Base-by-base conservation (phyloP, 2,797 vertebrate genomes). In the Sebastes goodei region DNA sequence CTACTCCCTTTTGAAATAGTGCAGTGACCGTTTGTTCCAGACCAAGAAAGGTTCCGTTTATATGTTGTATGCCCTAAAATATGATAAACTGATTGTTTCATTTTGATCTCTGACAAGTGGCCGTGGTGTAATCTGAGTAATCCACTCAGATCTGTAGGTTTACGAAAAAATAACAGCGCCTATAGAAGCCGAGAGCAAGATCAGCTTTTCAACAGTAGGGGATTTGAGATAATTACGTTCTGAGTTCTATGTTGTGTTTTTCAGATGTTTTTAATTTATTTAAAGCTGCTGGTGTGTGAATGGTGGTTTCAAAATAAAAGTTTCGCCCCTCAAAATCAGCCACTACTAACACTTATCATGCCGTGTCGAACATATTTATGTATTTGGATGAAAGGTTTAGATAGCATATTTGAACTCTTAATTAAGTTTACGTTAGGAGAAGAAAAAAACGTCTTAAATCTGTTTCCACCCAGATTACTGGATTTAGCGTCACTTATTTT, bases 371-470 rank as follows among this genome's bases (percentile, higher is more conserved):
- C 91, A 93, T 92, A 90, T 96, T 95, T 94, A 94, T 95, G 94
- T 95, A 90, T 92, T 91, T 81, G 71, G 55, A 92, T 83, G 82
- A 85, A 85, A 92, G 91, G 93, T 92, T 70, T n/a, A 1, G 88
- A 90, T 82, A 81, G 94, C 93, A 93, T 93, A 95, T 96, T 96
- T 94, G 74, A 71, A 94, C 85, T 96, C 89, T 96, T 95, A 92
- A 72, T 93, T 75, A 94, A 88, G 95, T 96, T 97, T 96, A 96
- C 96, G 94, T 96, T 89, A 93, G 89, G 79, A 56, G 57, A 86
- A 65, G 87, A 42, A 90, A 93, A 94, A 88, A 86, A 92, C 74
- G 95, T 97, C 96, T 97, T 96, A 96, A 96, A 90, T 52, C 57
- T 82, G 89, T 93, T 87, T 89, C 83, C 74, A 80, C 52, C 33